Evolutionary conservation across 1,140 invertebrate species (phyloP).

Genomic region (Colletes latitarsis): DNA sequence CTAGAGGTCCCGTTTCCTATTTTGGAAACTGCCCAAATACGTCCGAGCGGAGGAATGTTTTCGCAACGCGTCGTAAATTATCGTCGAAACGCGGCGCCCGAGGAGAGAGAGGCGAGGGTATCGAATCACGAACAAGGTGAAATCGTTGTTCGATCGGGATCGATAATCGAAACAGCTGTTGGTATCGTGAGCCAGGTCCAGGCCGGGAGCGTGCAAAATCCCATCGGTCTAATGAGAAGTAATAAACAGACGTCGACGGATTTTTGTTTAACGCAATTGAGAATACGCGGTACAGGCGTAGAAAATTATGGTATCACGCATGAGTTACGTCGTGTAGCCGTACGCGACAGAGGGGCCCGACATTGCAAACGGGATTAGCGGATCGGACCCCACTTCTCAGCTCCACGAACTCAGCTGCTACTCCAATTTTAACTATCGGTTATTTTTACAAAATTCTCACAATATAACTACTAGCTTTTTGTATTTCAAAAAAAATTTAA

Average conservation of each 20-base stretch:
- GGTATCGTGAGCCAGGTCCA: not conserved
- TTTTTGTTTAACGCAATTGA: slow-evolving; percentile 46
- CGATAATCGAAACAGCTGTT: slow-evolving; percentile 42
- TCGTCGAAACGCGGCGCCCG: slow-evolving; percentile 4
- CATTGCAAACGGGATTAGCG: slow-evolving; percentile 30
- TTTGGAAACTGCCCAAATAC: too few species aligned
- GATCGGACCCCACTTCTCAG: slow-evolving; percentile 16
- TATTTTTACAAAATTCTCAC: too few species aligned
- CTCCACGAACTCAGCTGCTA: too few species aligned
- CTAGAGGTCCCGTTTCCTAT: too few species aligned
- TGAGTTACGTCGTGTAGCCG: slow-evolving; percentile 24
- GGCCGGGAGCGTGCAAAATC: slow-evolving; percentile 11
- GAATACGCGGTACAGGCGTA: not conserved
- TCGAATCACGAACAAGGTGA: slow-evolving; percentile 14
- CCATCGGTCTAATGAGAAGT: slow-evolving; percentile 33
- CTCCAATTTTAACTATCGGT: too few species aligned
- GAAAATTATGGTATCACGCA: slow-evolving; percentile 45
- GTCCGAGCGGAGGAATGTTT: not conserved
- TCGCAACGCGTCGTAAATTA: slow-evolving; percentile 29
- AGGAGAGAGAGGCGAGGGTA: not conserved
- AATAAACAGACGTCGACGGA: slow-evolving; percentile 31
- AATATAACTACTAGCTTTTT: too few species aligned
- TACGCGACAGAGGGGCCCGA: not conserved
- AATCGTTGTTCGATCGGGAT: slow-evolving; percentile 33
- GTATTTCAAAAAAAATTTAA: too few species aligned